Percentiles rank a stretch among this genome's conserved stretches.
Evolutionary conservation across 2,113 vertebrate species (phyloP).

Genomic region (Aythya baeri): DNA sequence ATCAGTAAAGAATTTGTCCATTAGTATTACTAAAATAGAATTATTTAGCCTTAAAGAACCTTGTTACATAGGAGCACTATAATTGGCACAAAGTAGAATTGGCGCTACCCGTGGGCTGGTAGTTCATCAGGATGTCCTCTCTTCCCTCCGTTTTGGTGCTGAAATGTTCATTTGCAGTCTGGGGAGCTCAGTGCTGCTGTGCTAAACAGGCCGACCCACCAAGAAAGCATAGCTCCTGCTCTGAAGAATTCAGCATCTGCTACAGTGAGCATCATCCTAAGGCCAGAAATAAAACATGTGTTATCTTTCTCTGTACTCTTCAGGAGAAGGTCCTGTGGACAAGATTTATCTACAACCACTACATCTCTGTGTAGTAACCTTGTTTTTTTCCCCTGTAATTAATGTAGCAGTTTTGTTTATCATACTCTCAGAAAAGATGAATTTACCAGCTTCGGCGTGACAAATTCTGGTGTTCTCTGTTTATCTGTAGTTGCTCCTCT

Average conservation of each 20-base stretch:
- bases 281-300: not conserved
- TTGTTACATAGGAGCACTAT: not conserved
- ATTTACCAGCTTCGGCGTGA: constrained; percentile 23
- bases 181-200: not conserved
- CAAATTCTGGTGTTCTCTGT: constrained; percentile 18
- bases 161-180: too few relatives aligned
- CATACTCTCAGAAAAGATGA: constrained; percentile 40
- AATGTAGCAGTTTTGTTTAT: not conserved
- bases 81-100: not conserved
- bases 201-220: not conserved
- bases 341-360: constrained; percentile 29
- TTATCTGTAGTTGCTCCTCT: not conserved
- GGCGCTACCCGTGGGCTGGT: not conserved
- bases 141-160: not conserved
- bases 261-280: not conserved
- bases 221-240: not conserved
- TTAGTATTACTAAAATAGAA: constrained; percentile 19
- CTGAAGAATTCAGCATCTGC: not conserved
- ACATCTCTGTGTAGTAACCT: constrained; percentile 8
- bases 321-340: not conserved
- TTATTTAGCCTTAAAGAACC: not conserved
- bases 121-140: too few relatives aligned
- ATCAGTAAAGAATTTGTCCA: not conserved
- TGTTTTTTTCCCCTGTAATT: constrained; percentile 51
- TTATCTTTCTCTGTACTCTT: not conserved